A percentile compares a stretch with the other conserved stretches of the same genome.
phyloP scores from a whole-genome alignment of 2,113 vertebrate genomes.

The Cardinalis cardinalis region DNA sequence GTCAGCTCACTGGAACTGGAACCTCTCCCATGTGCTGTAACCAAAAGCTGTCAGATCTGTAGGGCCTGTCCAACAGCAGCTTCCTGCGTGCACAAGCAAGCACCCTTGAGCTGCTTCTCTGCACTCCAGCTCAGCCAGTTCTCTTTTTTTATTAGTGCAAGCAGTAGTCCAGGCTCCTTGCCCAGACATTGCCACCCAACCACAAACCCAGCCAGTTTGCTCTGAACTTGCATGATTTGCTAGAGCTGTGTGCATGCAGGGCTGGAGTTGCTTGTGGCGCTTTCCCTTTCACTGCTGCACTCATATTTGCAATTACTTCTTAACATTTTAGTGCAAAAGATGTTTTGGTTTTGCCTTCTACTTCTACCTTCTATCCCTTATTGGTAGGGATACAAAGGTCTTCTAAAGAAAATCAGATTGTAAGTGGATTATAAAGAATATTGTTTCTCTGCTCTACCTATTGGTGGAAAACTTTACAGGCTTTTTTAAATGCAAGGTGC shows the following conservation, averaged over 20 bases:
- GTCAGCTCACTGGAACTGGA: not conserved
- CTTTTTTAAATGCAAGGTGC: not conserved
- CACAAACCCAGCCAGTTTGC: not conserved
- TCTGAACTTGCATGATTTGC: not conserved
- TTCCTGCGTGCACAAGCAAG: not conserved
- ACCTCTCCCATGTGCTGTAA: fast-evolving
- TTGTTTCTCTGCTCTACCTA: not conserved
- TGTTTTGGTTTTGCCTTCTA: not conserved
- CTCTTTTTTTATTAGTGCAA: not conserved
- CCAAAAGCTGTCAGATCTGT: not conserved
- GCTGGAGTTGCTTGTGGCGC: not conserved
- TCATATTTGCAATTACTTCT: not conserved
- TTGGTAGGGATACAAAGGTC: not conserved
- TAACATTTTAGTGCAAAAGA: not conserved
- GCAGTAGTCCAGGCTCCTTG: not conserved
- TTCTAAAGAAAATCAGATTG: not conserved
- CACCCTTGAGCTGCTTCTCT: not conserved
- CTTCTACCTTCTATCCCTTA: no score
- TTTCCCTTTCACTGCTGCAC: not conserved
- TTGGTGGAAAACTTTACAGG: not conserved
- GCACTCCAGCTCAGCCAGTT: not conserved
- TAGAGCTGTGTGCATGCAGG: fast-evolving
- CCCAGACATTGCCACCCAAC: not conserved
- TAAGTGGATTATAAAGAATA: not conserved
- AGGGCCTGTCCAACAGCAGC: not conserved